phyloP scores from a whole-genome alignment of 2,113 vertebrate genomes.

The Channa argus region DNA sequence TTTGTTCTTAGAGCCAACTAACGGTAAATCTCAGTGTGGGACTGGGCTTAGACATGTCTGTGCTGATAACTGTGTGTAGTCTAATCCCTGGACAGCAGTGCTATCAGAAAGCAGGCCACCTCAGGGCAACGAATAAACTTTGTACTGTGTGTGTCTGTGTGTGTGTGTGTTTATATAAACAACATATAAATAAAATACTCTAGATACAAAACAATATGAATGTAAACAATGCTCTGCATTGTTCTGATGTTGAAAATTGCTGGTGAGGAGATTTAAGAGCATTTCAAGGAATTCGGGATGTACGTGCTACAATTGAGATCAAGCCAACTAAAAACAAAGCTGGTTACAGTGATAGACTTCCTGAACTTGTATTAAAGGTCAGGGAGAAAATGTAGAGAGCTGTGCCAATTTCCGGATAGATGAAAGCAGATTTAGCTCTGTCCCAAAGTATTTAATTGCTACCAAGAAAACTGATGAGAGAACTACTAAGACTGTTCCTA shows the following conservation, averaged over 20 bases:
- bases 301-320: neutral
- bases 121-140: constrained; percentile 30
- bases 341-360: constrained; percentile 8
- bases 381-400: neutral
- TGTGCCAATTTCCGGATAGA: constrained; percentile 6
- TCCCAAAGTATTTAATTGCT: constrained; percentile 1
- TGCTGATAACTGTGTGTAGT: constrained; percentile 44
- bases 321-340: neutral
- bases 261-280: neutral
- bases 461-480: neutral
- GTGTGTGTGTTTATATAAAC: neutral
- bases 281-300: neutral
- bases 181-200: neutral
- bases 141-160: neutral
- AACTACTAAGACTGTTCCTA: neutral
- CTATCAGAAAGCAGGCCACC: constrained; percentile 57
- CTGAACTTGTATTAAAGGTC: constrained; percentile 6
- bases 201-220: neutral
- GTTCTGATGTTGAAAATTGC: neutral
- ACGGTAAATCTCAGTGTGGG: constrained; percentile 58
- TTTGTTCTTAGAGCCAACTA: constrained; percentile 45
- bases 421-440: constrained; percentile 24
- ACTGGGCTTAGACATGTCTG: constrained; percentile 48
- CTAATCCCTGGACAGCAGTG: constrained; percentile 75
- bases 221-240: neutral